Evolutionary conservation across 2,888 invertebrate genomes (phyloP), one percentile per base, ranked within the genome.

Genomic region (Hypercompe scribonia): DNA sequence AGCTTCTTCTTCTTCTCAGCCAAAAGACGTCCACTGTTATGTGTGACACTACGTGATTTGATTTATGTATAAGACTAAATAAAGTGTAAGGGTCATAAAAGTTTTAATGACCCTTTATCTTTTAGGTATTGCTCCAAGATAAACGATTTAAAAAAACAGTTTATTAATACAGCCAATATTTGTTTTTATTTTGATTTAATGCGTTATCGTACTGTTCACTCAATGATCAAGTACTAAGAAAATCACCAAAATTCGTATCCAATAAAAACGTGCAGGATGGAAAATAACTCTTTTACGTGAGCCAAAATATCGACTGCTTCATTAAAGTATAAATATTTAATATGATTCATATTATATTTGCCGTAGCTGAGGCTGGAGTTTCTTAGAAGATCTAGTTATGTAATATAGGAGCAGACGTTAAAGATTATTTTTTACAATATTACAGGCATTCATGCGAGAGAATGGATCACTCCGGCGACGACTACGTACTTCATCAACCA

Each of bases 391-490:
- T 58, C 31, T 31, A 18, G 11, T 13, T n/a, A 24, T 58, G 58
- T 58, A 61, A 5, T 31, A 31, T 61, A 10, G 15, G 61, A 28
- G 13, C 61, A 18, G 61, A 61, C 13, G 31, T 61, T 31, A 61
- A 61, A 18, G 31, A 61, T 31, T 31, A 54, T 50, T 4, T 61
- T 28, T 18, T 28, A 31, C 31, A 31, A 28, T 31, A 31, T 64
- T 64, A n/a, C 76, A 91, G 96, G 96, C 61, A 97, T 97, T 78
- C 97, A 98, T 89, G 97, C 97, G 0, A 95, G 98, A 54, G 98
- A 98, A 93, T 98, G 97, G 97, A 97, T 97, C 68, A 94, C 96
- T 0, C 96, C 97, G 0, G 97, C 97, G 0, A 96, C 97, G 0
- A 96, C 96, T 0, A 96, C 97, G 2, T 97, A 96, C 86, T 96